Evolutionary conservation across 2,888 invertebrate genomes (phyloP).

Genomic region (Folsomia manolachei): DNA sequence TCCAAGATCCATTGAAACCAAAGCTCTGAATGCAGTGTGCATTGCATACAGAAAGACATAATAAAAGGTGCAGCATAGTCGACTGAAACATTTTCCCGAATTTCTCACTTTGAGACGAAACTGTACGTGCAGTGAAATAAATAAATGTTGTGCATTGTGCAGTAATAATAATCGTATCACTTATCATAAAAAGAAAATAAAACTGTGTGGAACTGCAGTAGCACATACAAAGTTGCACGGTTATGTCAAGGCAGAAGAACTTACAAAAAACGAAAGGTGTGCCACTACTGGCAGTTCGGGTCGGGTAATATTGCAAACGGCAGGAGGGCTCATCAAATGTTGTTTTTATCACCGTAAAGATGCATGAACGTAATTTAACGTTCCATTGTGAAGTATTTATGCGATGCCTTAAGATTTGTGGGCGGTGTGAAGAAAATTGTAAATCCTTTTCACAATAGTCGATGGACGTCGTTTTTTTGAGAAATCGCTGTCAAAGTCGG

Average conservation of each 20-base stretch:
- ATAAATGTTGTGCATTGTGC: constrained; percentile 2
- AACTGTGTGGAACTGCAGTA: not conserved
- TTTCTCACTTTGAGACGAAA: too few relatives aligned
- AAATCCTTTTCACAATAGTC: not conserved
- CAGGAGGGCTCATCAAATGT: constrained; percentile 40
- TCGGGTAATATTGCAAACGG: constrained; percentile 21
- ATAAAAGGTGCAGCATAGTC: too few relatives aligned
- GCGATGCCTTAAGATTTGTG: constrained; percentile 11
- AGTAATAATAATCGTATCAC: constrained; percentile 3
- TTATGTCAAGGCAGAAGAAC: not conserved
- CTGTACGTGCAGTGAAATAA: not conserved
- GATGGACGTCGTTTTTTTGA: too few relatives aligned
- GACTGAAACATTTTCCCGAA: too few relatives aligned
- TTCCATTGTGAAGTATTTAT: constrained; percentile 35
- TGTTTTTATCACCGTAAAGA: constrained; percentile 33
- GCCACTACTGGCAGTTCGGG: not conserved
- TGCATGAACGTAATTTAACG: constrained; percentile 29
- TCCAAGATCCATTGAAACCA: not conserved
- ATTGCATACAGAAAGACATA: too few relatives aligned
- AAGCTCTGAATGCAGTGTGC: too few relatives aligned
- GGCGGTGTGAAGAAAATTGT: not conserved
- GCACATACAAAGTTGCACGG: not conserved
- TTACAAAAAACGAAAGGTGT: too few relatives aligned
- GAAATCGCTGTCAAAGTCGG: too few relatives aligned
- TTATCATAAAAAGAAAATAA: not conserved